Evolutionary conservation across 1,140 invertebrate genomes (phyloP).

Genomic region (Hydropsyche tenuis): DNA sequence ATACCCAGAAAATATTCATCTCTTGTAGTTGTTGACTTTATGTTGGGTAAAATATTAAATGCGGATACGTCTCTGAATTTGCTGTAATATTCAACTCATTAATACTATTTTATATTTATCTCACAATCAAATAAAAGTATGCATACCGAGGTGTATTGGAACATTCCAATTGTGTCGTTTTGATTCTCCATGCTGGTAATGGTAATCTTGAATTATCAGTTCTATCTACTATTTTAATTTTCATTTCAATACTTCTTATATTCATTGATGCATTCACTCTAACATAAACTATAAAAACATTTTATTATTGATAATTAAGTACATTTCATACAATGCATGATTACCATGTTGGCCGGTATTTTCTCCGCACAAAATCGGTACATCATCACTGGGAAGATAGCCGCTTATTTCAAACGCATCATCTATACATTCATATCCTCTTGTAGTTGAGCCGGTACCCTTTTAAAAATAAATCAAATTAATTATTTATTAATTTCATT

Average conservation of each 20-base stretch:
- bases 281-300: conserved; percentile 55
- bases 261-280: conserved; percentile 60
- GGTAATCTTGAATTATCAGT: conserved; percentile 55
- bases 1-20: conserved; percentile 17
- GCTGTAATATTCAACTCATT: not conserved
- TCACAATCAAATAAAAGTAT: not conserved
- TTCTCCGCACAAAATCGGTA: conserved; percentile 74
- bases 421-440: conserved; percentile 58
- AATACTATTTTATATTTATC: not conserved
- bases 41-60: not conserved
- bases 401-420: conserved; percentile 61
- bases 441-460: conserved; percentile 40
- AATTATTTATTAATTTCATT: not conserved
- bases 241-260: conserved; percentile 56
- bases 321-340: not conserved
- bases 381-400: conserved; percentile 62
- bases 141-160: conserved; percentile 60
- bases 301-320: not conserved
- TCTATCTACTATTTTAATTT: conserved; percentile 59
- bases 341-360: conserved; percentile 77
- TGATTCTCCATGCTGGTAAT: conserved; percentile 65
- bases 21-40: not conserved
- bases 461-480: not conserved
- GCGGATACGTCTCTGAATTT: not conserved
- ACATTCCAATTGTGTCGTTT: conserved; percentile 69